phyloP scores from a whole-genome alignment of 2,888 invertebrate genomes.

The Cataglyphis albicans region DNA sequence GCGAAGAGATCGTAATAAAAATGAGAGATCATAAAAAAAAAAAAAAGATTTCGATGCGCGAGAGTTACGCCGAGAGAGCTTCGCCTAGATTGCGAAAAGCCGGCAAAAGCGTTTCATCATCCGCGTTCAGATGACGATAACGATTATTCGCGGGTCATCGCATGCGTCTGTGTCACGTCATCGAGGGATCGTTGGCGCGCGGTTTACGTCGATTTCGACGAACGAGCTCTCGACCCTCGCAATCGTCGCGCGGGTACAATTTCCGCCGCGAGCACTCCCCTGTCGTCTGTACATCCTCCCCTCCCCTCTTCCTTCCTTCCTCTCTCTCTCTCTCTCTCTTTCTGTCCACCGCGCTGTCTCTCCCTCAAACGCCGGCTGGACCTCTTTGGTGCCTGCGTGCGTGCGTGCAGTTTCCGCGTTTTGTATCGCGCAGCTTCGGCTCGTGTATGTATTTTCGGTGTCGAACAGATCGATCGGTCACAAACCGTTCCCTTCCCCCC shows the following conservation, averaged over 20 bases:
- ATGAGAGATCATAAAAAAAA: background rate
- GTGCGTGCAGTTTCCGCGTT: conserved; percentile 45
- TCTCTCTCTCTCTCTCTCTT: too few relatives aligned
- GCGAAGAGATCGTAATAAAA: background rate
- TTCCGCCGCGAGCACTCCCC: conserved; percentile 44
- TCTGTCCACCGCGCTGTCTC: background rate
- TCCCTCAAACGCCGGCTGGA: conserved; percentile 20
- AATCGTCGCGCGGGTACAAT: conserved; percentile 40
- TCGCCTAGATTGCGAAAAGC: background rate
- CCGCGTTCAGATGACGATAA: conserved; percentile 38
- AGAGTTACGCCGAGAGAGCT: background rate
- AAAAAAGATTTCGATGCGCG: background rate
- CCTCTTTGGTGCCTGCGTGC: conserved; percentile 15
- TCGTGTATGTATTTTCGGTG: conserved; percentile 65
- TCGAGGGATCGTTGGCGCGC: conserved; percentile 17
- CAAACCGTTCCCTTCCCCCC: background rate
- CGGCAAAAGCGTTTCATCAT: conserved; percentile 21
- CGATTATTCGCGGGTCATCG: conserved; percentile 39
- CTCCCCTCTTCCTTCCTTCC: too few relatives aligned
- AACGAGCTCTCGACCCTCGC: conserved; percentile 2
- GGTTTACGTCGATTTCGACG: conserved; percentile 23
- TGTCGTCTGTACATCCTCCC: background rate
- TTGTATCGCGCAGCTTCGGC: conserved; percentile 38
- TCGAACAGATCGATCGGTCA: conserved; percentile 68
- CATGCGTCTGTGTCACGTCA: conserved; percentile 17